phyloP scores from a whole-genome alignment of 2,113 vertebrate species.

The Ctenomys sociabilis region DNA sequence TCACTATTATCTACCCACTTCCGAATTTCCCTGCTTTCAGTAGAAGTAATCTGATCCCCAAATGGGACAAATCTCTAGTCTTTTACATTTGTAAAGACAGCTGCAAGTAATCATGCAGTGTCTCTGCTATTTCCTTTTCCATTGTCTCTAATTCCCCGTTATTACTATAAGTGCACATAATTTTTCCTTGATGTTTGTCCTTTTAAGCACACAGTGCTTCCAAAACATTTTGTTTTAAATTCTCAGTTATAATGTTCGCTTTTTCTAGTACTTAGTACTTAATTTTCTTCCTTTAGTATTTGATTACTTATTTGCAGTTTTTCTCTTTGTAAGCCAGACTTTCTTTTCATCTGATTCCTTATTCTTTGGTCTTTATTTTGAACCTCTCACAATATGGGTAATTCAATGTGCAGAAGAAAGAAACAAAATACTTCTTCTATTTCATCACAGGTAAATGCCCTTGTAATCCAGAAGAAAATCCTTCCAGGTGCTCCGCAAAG shows the following conservation, averaged over 20 bases:
- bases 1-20: slow-evolving; percentile 65
- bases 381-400: background rate
- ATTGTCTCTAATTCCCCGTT: slow-evolving; percentile 69
- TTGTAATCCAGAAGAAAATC: background rate
- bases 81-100: slow-evolving; percentile 74
- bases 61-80: slow-evolving; percentile 46
- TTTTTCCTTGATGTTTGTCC: slow-evolving; percentile 68
- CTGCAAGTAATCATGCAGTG: slow-evolving; percentile 65
- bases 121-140: slow-evolving; percentile 70
- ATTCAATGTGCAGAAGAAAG: background rate
- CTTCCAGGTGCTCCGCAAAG: slow-evolving; percentile 2
- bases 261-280: slow-evolving; percentile 36
- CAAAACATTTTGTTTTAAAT: slow-evolving; percentile 59
- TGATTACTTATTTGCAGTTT: slow-evolving; percentile 37
- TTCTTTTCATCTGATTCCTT: background rate
- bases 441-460: slow-evolving; percentile 11
- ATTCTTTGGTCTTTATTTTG: background rate
- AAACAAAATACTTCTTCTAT: background rate
- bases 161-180: slow-evolving; percentile 59
- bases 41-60: slow-evolving; percentile 70
- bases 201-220: slow-evolving; percentile 30
- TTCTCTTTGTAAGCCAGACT: slow-evolving; percentile 50
- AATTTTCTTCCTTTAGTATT: slow-evolving; percentile 66
- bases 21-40: slow-evolving; percentile 43
- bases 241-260: background rate